Percentiles rank a stretch among this genome's conserved stretches.
These are phyloP conservation scores for Chaetura pelagica DNA, from an alignment of 2,113 vertebrate species.

Conservation along the genomic window DNA sequence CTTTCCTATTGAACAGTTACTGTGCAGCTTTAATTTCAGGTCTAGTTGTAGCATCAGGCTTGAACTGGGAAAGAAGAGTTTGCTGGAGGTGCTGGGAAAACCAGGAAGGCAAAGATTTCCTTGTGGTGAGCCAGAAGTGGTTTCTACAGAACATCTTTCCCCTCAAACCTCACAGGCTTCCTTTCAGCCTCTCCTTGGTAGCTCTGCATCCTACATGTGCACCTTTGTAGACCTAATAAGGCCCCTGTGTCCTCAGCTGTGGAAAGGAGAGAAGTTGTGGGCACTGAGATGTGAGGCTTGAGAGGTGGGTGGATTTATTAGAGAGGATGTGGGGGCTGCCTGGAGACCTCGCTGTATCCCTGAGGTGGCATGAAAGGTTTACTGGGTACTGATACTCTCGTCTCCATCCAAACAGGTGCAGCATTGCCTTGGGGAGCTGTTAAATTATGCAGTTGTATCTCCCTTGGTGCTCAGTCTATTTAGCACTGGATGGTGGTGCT, in stretches of 20 bases:
- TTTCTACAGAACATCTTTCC: neutral
- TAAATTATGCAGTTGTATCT: neutral
- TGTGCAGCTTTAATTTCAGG: neutral
- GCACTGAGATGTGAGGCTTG: neutral
- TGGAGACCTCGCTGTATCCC: neutral
- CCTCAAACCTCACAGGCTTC: neutral
- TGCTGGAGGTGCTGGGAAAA: neutral
- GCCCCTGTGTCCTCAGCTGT: neutral
- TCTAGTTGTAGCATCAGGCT: neutral
- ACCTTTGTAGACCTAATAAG: neutral
- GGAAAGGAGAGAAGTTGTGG: neutral
- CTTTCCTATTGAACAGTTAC: neutral
- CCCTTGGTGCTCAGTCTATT: neutral
- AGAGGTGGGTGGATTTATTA: neutral
- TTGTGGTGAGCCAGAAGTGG: neutral
- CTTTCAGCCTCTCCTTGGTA: neutral
- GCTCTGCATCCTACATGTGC: fast-evolving
- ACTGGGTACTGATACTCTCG: neutral
- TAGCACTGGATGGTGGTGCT: neutral
- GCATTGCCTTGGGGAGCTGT: neutral
- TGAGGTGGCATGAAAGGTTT: neutral
- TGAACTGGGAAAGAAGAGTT: neutral
- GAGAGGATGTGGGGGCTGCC: neutral
- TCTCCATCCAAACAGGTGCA: neutral
- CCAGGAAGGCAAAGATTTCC: neutral